Conservation (phyloP, 2,113 vertebrate genomes). For the Mystacornis crossleyi region DNA sequence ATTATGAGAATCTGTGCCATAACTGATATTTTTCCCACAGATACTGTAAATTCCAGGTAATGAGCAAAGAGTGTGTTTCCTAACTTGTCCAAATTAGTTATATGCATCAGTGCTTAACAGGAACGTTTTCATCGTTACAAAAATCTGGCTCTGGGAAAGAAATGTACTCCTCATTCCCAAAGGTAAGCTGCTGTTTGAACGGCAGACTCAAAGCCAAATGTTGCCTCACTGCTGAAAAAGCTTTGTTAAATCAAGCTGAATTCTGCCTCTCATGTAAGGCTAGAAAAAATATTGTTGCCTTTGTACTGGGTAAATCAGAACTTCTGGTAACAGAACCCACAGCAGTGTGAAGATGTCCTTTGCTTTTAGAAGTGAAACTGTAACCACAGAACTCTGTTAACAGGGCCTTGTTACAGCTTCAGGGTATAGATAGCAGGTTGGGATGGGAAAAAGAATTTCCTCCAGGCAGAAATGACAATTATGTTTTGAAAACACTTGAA, state of each 20-base stretch:
- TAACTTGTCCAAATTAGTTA: slow-evolving; percentile 37
- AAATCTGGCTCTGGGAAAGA: slow-evolving; percentile 37
- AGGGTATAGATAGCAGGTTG: background rate
- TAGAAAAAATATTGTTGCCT: background rate
- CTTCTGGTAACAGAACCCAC: background rate
- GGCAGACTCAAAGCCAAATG: background rate
- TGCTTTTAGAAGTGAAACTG: background rate
- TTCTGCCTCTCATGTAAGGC: background rate
- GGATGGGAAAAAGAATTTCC: background rate
- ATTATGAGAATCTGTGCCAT: background rate
- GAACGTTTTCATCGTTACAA: slow-evolving; percentile 9
- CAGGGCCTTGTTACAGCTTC: background rate
- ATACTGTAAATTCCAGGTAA: slow-evolving; percentile 21
- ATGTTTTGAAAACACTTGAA: background rate
- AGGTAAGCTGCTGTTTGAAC: slow-evolving; percentile 22
- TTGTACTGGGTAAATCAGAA: background rate
- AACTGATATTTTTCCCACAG: slow-evolving; percentile 21
- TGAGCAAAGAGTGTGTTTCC: background rate
- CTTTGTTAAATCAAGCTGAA: slow-evolving; percentile 16
- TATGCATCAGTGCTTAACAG: slow-evolving; percentile 6
- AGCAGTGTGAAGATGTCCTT: background rate
- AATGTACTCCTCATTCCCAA: slow-evolving; percentile 2
- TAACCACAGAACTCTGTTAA: background rate
- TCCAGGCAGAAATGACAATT: background rate
- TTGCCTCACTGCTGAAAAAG: background rate